Evolutionary conservation across 2,113 vertebrate genomes (phyloP).

Genomic region (Aegithalos caudatus): DNA sequence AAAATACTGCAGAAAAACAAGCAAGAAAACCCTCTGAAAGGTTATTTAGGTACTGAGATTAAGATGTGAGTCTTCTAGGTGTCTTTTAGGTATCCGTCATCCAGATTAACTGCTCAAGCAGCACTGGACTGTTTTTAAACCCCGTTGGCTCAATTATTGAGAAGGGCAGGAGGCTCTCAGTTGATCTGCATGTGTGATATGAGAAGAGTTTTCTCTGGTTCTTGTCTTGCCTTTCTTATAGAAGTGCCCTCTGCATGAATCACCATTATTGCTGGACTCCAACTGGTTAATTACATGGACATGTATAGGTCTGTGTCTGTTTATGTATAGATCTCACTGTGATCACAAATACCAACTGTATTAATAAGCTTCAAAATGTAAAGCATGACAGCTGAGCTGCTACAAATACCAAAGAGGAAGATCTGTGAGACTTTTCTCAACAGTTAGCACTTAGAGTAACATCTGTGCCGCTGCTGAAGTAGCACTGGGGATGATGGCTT

Average conservation of each 20-base stretch:
- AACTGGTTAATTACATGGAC: neutral
- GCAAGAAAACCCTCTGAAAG: neutral
- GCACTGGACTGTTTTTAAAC: neutral
- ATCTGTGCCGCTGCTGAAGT: neutral
- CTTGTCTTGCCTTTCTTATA: neutral
- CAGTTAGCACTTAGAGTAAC: neutral
- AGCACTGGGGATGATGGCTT: neutral
- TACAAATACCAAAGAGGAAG: neutral
- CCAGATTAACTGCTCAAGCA: neutral
- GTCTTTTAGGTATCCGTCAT: neutral
- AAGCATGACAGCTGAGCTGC: neutral
- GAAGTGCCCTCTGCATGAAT: neutral
- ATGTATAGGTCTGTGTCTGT: neutral
- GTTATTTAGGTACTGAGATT: neutral
- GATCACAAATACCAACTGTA: neutral
- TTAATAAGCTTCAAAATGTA: neutral
- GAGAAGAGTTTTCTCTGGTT: neutral
- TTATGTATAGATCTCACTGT: neutral
- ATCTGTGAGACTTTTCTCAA: neutral
- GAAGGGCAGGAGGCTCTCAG: neutral
- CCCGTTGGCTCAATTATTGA: neutral
- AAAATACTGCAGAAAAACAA: neutral
- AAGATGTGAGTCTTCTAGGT: neutral
- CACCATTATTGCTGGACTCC: neutral
- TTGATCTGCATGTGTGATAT: accelerated